A percentile compares a stretch with the other conserved stretches of the same genome.
Conservation (phyloP, 1,140 invertebrate species). For the Sinella curviseta region DNA sequence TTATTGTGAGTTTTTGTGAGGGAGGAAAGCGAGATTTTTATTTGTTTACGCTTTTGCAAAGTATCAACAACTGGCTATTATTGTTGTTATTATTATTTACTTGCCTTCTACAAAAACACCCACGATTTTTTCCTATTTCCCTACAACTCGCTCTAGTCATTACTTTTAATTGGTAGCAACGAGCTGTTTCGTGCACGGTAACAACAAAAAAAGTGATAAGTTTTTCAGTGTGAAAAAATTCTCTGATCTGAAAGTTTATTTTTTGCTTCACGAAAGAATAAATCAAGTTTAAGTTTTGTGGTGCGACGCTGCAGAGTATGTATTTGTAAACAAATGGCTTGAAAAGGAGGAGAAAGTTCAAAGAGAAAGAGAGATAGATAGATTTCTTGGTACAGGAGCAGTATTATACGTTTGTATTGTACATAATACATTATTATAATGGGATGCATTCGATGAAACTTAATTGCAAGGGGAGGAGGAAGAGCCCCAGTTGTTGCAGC, state of each 20-base stretch:
- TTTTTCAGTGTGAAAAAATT: neutral
- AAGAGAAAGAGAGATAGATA: no score
- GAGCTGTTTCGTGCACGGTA: no score
- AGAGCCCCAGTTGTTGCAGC: neutral
- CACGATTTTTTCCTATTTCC: neutral
- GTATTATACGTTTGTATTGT: no score
- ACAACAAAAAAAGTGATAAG: no score
- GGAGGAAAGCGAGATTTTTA: neutral
- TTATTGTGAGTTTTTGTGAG: neutral
- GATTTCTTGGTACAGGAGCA: no score
- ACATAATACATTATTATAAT: neutral
- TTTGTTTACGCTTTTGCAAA: neutral
- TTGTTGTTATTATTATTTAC: neutral
- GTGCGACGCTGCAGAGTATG: neutral
- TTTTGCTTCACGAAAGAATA: no score
- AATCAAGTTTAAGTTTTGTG: neutral
- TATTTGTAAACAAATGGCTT: neutral
- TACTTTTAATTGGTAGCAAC: no score
- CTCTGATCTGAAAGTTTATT: no score
- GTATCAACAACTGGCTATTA: neutral
- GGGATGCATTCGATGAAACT: slow-evolving; percentile 8
- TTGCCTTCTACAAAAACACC: neutral
- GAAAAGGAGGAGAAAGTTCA: neutral
- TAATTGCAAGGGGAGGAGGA: neutral
- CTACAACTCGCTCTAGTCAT: no score